Conservation (phyloP, 2,888 invertebrate genomes). For the Drosophila glabriapex region DNA sequence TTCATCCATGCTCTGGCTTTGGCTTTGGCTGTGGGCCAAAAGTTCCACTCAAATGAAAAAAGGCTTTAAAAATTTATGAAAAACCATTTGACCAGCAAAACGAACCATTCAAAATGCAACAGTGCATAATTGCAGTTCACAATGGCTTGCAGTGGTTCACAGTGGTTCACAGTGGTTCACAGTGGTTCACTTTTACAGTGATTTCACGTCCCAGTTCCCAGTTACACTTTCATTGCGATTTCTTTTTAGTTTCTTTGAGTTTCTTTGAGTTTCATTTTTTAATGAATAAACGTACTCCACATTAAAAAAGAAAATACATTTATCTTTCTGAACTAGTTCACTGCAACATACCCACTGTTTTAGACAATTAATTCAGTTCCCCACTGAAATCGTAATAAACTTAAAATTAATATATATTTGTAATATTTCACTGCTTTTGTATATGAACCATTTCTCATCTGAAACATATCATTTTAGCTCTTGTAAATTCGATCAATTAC, state of each 20-base stretch:
- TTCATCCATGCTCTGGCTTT: constrained; percentile 1
- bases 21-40: constrained; percentile 52
- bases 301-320: neutral
- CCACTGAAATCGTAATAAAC: neutral
- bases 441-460: neutral
- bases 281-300: neutral
- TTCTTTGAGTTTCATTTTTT: too few species aligned
- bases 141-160: constrained; percentile 4
- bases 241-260: neutral
- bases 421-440: neutral
- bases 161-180: constrained; percentile 5
- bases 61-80: constrained; percentile 72
- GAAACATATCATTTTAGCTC: neutral
- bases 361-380: neutral
- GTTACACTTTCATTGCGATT: neutral
- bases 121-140: constrained; percentile 44
- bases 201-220: neutral
- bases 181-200: neutral
- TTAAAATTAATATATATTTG: neutral
- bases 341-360: neutral
- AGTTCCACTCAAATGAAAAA: constrained; percentile 66
- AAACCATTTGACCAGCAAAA: constrained; percentile 60
- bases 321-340: neutral
- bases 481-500: neutral
- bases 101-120: constrained; percentile 52